These are phyloP conservation scores for Limulus polyphemus DNA, from an alignment of 2,888 invertebrate species.

Conservation along the genomic window DNA sequence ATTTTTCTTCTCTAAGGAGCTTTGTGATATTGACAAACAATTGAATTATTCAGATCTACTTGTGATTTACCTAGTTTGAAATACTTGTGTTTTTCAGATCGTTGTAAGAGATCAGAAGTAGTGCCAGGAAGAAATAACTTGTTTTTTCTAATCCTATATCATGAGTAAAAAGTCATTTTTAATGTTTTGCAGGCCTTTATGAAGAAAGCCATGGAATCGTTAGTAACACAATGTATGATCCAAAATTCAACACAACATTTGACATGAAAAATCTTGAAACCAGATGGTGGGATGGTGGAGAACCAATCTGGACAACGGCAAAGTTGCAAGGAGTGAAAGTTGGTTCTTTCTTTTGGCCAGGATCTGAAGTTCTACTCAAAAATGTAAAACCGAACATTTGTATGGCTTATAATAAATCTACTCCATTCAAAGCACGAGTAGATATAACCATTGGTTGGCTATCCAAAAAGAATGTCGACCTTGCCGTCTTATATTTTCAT, in stretches of 20 bases:
- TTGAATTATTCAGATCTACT: no score
- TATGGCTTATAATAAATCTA: conserved; percentile 1
- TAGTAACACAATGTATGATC: conserved; percentile 35
- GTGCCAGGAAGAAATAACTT: no score
- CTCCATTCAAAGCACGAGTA: conserved; percentile 10
- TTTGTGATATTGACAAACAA: no score
- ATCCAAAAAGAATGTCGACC: conserved; percentile 17
- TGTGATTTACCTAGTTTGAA: no score
- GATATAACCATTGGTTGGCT: conserved; percentile 23
- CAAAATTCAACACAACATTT: conserved; percentile 6
- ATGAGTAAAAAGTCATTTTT: no score
- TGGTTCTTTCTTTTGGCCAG: conserved; percentile 6
- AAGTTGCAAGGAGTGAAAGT: conserved; percentile 26
- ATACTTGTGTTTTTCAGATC: no score
- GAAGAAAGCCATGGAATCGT: conserved; percentile 36
- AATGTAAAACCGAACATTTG: not conserved
- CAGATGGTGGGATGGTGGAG: conserved; percentile 7
- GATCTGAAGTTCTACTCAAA: conserved; percentile 5
- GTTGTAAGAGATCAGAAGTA: no score
- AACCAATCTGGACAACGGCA: conserved; percentile 47
- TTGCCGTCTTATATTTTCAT: conserved; percentile 28
- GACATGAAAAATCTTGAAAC: conserved; percentile 4
- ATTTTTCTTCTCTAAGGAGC: no score
- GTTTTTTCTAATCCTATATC: no score
- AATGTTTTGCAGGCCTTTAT: conserved; percentile 29